A percentile compares a stretch with the other conserved stretches of the same genome.
These are phyloP conservation scores for Micromesistius poutassou DNA, from an alignment of 2,797 vertebrate species.

Conservation along the genomic window DNA sequence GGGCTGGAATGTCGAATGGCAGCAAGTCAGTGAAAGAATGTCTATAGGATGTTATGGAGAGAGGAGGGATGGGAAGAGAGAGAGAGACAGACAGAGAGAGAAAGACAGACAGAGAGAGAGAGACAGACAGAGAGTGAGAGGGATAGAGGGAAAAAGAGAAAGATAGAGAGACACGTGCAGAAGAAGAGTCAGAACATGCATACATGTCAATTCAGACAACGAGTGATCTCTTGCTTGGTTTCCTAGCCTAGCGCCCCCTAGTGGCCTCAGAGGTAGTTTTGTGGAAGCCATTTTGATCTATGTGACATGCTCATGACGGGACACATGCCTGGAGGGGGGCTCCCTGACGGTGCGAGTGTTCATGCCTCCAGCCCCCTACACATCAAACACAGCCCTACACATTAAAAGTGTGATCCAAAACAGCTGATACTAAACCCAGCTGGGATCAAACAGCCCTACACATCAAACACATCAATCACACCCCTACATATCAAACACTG, in stretches of 20 bases:
- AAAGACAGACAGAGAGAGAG: constrained; percentile 25
- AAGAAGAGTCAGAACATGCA: constrained; percentile 66
- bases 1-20: constrained; percentile 71
- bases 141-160: constrained; percentile 9
- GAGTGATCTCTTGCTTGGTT: constrained; percentile 54
- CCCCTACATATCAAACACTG: constrained; percentile 6
- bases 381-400: constrained; percentile 11
- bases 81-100: constrained; percentile 24
- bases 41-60: constrained; percentile 30
- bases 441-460: constrained; percentile 4
- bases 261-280: constrained; percentile 73
- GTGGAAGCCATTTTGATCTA: constrained; percentile 62
- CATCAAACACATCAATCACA: constrained; percentile 8
- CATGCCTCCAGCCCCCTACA: constrained; percentile 46
- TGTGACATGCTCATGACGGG: constrained; percentile 59
- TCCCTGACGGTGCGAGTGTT: constrained; percentile 39
- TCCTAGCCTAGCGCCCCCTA: constrained; percentile 64
- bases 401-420: constrained; percentile 20
- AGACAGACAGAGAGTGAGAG: constrained; percentile 30
- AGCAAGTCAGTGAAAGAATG: constrained; percentile 61
- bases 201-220: constrained; percentile 59
- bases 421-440: constrained; percentile 11
- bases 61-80: constrained; percentile 21
- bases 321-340: constrained; percentile 52
- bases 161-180: constrained; percentile 63